Conservation (phyloP, 1,140 invertebrate species). For the Drosophila nikananu region DNA sequence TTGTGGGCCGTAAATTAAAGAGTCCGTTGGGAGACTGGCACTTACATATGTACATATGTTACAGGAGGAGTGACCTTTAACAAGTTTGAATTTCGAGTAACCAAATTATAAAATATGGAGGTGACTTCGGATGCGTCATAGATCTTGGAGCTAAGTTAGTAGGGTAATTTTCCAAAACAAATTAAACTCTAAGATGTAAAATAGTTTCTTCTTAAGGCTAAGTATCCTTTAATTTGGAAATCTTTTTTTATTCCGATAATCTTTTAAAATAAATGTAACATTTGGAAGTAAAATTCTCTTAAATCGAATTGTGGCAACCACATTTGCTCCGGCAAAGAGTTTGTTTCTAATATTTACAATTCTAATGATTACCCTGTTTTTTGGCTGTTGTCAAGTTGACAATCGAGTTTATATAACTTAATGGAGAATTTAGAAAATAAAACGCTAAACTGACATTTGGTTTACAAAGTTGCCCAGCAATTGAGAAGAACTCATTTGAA, state of each 20-base stretch:
- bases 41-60: no score
- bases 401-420: constrained; percentile 11
- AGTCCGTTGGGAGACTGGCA: constrained; percentile 6
- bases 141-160: background rate
- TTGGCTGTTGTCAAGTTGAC: constrained; percentile 28
- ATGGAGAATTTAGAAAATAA: background rate
- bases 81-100: background rate
- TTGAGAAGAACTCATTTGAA: constrained; percentile 15
- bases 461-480: constrained; percentile 33
- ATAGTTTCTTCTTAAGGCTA: background rate
- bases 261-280: constrained; percentile 9
- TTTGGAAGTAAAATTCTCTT: background rate
- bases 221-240: constrained; percentile 4
- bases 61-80: background rate
- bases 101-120: constrained; percentile 4
- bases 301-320: constrained; percentile 17
- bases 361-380: constrained; percentile 37
- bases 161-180: background rate
- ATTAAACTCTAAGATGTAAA: background rate
- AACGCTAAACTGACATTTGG: constrained; percentile 10
- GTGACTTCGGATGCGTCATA: background rate
- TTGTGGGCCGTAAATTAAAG: constrained; percentile 9
- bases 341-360: constrained; percentile 15
- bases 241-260: constrained; percentile 1
- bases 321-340: constrained; percentile 4